Base-by-base conservation (phyloP, 2,113 vertebrate genomes). In the Brachyhypopomus occidentalis region DNA sequence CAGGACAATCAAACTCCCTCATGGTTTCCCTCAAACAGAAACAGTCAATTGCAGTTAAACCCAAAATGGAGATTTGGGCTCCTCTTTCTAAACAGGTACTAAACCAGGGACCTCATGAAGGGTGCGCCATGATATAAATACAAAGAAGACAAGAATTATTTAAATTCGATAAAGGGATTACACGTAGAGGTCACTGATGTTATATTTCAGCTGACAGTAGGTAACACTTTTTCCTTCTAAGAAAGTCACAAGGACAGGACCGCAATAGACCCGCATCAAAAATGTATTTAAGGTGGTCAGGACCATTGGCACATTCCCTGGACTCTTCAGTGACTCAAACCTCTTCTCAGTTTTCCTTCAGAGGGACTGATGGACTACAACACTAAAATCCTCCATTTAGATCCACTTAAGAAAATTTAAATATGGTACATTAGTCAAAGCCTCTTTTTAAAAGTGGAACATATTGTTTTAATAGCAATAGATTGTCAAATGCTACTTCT, bases 1-100 rank as follows among this genome's bases (percentile, higher is more conserved):
- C 79, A 83, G 72, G 63, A 87, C 85, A 82, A 77, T 67, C 75
- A 22, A 73, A 75, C 71, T 79, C 80, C 77, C 78, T 58, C 82
- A 56, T 66, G 75, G 5, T 66, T 88, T 77, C 79, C 14, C 76
- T 77, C 56, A 48, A 45, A 64, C 70, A 77, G 52, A 69, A 63
- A 36, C 5, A n/a, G n/a, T 7, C 16, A 36, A 36, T 22, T 41
- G 66, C 22, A 59, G 8, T 45, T 41, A 27, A 22, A 38, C 64
- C 77, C 77, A 41, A 20, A 77, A 66, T 11, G 2, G 41, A 66
- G 9, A 16, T 63, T 55, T 14, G 45, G 75, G 75, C 55, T 67
- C 75, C 41, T 48, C 41, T 66, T 45, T 30, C 16, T 25, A 27
- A 12, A n/a, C 58, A 17, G 6, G 63, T 6, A 9, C 41, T 34